Evolutionary conservation across 2,888 invertebrate genomes (phyloP), one percentile per base, ranked within the genome.

Genomic region (Hyposoter dolosus): DNA sequence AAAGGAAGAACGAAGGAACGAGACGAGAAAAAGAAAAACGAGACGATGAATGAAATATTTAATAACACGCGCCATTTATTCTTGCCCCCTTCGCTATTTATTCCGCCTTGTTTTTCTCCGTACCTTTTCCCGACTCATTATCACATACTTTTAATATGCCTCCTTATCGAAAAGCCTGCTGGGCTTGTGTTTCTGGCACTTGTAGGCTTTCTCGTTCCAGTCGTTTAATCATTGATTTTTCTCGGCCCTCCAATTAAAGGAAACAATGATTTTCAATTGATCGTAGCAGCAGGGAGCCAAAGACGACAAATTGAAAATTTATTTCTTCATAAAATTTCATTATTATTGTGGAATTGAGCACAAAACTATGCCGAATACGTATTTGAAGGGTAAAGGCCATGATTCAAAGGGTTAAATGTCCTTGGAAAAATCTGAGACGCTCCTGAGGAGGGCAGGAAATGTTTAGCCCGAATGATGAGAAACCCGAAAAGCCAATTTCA

Each of bases 51-150:
- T 63, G 83, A 86, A 78, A 83, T 86, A 83, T 86, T 83, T 81
- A 81, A 83, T 78, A 83, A 77, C 72, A 68, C 69, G 50, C 68
- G 65, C 77, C 78, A 75, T 83, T 83, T 86, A 86, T 78, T 81
- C 80, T 66, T 53, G 74, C 77, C 77, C 60, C 75, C 12, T 47
- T 65, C 69, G 68, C 53, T 68, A 74, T 83, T 77, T 66, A 17
- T 81, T 32, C 45, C 47, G 45, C 50, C 43, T 60, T 76, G 56
- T 40, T 19, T 45, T 63, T 76, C 72, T 68, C 32, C 45, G 19
- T 66, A 35, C 7, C 40, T 3, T 53, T 77, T 77, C 77, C 56
- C 60, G 72, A 68, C 83, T 83, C 83, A 86, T 86, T 86, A 86
- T 83, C 81, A 68, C 83, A 68, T 74, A 50, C 68, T 66, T 80